phyloP scores from a whole-genome alignment of 2,797 vertebrate species.

The Manis pentadactyla region DNA sequence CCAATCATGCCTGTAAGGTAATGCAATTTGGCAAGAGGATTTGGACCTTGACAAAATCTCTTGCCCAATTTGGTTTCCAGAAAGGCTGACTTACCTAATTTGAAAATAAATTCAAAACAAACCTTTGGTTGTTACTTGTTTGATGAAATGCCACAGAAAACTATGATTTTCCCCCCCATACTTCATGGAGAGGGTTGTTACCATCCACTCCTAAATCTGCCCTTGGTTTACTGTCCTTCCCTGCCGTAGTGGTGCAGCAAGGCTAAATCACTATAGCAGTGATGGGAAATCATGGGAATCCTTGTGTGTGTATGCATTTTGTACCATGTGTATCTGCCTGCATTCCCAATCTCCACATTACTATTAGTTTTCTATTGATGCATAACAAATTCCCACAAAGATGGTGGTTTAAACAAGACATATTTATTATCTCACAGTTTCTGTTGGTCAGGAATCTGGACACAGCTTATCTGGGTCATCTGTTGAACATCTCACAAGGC shows the following conservation, averaged over 20 bases:
- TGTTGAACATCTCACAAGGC: not conserved
- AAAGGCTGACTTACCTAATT: slow-evolving; percentile 59
- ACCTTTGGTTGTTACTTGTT: slow-evolving; percentile 32
- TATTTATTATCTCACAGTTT: not conserved
- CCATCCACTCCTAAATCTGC: not conserved
- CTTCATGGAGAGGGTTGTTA: not conserved
- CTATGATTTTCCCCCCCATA: not conserved
- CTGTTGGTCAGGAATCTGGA: not conserved
- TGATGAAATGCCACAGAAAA: slow-evolving; percentile 25
- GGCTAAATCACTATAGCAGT: not conserved
- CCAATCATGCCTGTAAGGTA: slow-evolving; percentile 51
- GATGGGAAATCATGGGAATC: not conserved
- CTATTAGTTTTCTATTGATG: not conserved
- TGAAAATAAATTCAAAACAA: slow-evolving; percentile 64
- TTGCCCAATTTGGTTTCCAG: slow-evolving; percentile 65
- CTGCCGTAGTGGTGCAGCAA: not conserved
- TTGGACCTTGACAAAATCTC: slow-evolving; percentile 58
- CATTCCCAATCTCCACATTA: not conserved
- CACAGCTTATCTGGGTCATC: not conserved
- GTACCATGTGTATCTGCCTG: not conserved
- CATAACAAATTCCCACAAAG: not conserved
- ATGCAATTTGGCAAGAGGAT: slow-evolving; percentile 63
- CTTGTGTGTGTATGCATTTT: not conserved
- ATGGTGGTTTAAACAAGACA: not conserved
- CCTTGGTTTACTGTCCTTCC: not conserved